phyloP scores from a whole-genome alignment of 64 coral and sea anemone species.

The Montipora sp. region DNA sequence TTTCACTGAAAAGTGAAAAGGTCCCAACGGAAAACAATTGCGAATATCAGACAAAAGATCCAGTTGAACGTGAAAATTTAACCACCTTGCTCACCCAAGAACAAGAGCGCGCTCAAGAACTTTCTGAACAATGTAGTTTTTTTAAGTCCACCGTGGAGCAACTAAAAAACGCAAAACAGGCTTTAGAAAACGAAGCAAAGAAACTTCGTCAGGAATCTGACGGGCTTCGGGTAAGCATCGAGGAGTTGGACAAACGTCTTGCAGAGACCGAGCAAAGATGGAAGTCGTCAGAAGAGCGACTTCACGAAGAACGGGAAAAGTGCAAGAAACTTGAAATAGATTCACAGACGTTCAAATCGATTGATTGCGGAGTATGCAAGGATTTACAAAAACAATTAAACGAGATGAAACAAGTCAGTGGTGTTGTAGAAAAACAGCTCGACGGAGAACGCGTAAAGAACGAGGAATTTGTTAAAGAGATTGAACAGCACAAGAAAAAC shows the following conservation, averaged over 20 bases:
- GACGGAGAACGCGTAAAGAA: neutral
- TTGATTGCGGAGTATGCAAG: neutral
- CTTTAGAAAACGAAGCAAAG: neutral
- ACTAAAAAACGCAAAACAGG: neutral
- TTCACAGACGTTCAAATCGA: neutral
- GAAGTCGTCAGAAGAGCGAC: neutral
- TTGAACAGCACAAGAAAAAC: neutral
- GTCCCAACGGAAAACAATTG: neutral
- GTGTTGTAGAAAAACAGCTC: neutral
- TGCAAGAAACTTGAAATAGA: constrained; percentile 17
- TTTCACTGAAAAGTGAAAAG: neutral
- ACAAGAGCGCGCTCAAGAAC: neutral
- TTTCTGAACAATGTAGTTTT: neutral
- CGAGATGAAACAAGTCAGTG: neutral
- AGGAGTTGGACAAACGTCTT: neutral
- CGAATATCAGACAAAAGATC: neutral
- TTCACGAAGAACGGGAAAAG: neutral
- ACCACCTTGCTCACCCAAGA: neutral
- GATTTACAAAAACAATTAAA: neutral
- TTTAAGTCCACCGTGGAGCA: neutral
- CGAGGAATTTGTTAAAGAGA: neutral
- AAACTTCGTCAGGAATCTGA: neutral
- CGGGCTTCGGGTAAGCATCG: neutral
- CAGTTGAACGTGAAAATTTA: neutral
- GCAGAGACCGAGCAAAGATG: constrained; percentile 9